Percentiles rank a stretch among this genome's conserved stretches.
phyloP scores from a whole-genome alignment of 2,888 invertebrate genomes.

The Pilophorus perplexus region DNA sequence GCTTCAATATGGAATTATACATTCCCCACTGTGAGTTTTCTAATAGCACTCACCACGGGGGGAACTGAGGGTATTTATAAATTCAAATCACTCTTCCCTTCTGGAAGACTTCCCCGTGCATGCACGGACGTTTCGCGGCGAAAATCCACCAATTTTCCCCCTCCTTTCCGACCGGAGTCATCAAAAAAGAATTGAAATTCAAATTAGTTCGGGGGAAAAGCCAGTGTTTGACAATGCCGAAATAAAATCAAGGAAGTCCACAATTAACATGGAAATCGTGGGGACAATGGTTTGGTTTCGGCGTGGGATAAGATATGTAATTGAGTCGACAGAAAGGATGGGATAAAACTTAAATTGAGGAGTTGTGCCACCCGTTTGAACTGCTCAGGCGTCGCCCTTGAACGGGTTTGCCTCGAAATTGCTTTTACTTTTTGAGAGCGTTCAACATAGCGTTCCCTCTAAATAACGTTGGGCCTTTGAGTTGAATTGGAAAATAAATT shows the following conservation, averaged over 20 bases:
- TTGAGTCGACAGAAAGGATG: conserved; percentile 21
- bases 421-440: conserved; percentile 28
- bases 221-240: conserved; percentile 46
- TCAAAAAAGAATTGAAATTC: conserved; percentile 46
- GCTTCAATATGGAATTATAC: conserved; percentile 34
- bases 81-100: conserved; percentile 38
- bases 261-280: conserved; percentile 43
- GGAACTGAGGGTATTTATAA: conserved; percentile 30
- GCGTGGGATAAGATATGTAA: conserved; percentile 37
- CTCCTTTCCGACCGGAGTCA: conserved; percentile 25
- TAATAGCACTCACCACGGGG: conserved; percentile 43
- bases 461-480: no score
- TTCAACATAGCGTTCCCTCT: no score
- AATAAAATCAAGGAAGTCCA: conserved; percentile 44
- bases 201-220: conserved; percentile 45
- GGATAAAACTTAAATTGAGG: conserved; percentile 41
- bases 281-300: conserved; percentile 17
- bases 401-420: conserved; percentile 1
- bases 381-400: not conserved
- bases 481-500: no score
- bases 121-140: conserved; percentile 24
- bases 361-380: conserved; percentile 33
- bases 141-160: no score
- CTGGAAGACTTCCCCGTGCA: conserved; percentile 21
- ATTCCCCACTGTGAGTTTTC: conserved; percentile 40